These are phyloP conservation scores for Musca domestica DNA, from an alignment of 1,140 invertebrate genomes.

Conservation along the genomic window DNA sequence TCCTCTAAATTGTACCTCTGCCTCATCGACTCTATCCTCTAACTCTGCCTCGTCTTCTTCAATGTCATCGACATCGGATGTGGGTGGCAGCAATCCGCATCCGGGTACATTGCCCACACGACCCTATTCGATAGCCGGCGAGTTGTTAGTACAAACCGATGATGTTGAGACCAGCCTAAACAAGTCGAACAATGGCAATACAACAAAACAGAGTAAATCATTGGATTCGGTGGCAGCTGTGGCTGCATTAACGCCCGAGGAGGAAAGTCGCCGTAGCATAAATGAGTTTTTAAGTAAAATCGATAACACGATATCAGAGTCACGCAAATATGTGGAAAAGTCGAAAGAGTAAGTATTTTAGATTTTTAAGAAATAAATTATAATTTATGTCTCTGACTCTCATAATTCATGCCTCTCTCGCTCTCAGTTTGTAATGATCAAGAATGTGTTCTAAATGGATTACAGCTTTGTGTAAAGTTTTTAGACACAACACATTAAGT, in stretches of 20 bases:
- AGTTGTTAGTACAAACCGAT: slow-evolving; percentile 40
- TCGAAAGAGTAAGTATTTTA: slow-evolving; percentile 70
- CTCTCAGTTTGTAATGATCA: too few relatives aligned
- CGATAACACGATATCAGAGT: slow-evolving; percentile 80
- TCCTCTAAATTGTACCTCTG: slow-evolving; percentile 32
- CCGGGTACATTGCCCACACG: slow-evolving; percentile 33
- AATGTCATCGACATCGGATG: slow-evolving; percentile 18
- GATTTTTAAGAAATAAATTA: too few relatives aligned
- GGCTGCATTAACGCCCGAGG: slow-evolving; percentile 60
- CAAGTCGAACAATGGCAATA: slow-evolving; percentile 22
- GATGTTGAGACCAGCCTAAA: slow-evolving; percentile 27
- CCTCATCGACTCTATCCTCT: slow-evolving; percentile 42
- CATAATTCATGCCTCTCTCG: too few relatives aligned
- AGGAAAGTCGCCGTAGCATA: slow-evolving; percentile 65
- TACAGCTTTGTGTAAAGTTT: too few relatives aligned
- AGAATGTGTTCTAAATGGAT: too few relatives aligned
- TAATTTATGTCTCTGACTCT: too few relatives aligned
- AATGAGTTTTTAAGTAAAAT: slow-evolving; percentile 84
- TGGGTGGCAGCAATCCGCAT: slow-evolving; percentile 20
- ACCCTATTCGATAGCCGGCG: slow-evolving; percentile 58
- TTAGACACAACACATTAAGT: too few relatives aligned
- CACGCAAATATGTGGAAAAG: slow-evolving; percentile 80
- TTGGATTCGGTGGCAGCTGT: slow-evolving; percentile 55
- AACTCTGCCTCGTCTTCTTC: slow-evolving; percentile 46
- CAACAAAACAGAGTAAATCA: slow-evolving; percentile 40